These are phyloP conservation scores for Odontocolon sp. DNA, from an alignment of 2,888 invertebrate genomes.

Conservation along the genomic window DNA sequence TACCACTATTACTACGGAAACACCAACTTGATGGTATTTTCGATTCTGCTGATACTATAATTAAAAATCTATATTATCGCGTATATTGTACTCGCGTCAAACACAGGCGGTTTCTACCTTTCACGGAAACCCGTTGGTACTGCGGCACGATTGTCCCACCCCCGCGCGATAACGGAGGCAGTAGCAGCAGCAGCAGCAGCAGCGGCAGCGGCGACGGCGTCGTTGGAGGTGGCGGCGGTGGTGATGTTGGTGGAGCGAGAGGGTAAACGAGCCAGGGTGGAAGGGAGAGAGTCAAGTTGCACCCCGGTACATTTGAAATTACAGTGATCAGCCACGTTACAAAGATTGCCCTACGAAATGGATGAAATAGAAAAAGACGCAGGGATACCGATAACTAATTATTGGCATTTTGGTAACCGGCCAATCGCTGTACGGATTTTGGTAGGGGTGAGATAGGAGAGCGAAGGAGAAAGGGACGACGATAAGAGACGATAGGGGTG, in stretches of 20 bases:
- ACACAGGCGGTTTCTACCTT: conserved; percentile 65
- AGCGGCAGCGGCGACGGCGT: background rate
- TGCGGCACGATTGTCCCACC: conserved; percentile 72
- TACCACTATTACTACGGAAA: background rate
- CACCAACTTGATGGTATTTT: conserved; percentile 2
- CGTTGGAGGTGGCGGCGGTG: conserved; percentile 50
- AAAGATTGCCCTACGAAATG: no score
- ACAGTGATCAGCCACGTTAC: no score
- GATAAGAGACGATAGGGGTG: conserved; percentile 15
- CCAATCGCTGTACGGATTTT: background rate
- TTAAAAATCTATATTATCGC: conserved; percentile 60
- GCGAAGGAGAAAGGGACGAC: conserved; percentile 11
- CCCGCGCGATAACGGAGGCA: conserved; percentile 56
- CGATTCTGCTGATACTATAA: conserved; percentile 38
- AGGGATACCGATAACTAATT: no score
- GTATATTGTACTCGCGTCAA: conserved; percentile 49
- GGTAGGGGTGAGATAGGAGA: conserved; percentile 22
- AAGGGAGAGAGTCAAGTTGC: conserved; percentile 48
- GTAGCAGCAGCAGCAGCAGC: conserved; percentile 38
- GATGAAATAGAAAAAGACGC: background rate
- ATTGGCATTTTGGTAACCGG: no score
- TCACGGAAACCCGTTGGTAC: conserved; percentile 72
- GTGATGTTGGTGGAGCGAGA: conserved; percentile 33
- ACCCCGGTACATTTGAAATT: conserved; percentile 55
- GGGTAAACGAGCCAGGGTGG: conserved; percentile 20